Evolutionary conservation across 2,888 invertebrate species (phyloP).

Genomic region (Hirtodrosophila cameraria): DNA sequence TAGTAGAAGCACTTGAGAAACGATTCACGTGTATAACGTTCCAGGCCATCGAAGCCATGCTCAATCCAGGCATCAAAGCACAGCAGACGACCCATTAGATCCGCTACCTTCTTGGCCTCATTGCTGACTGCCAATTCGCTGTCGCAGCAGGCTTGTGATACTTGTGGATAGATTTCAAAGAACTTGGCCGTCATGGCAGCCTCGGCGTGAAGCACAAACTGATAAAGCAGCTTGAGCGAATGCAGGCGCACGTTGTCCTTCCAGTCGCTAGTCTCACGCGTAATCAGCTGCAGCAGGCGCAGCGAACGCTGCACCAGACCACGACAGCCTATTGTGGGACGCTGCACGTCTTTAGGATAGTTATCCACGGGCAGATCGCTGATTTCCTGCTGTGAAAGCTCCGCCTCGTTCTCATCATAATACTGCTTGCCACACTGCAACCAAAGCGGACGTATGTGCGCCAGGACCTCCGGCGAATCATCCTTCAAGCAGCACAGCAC

Average conservation of each 20-base stretch:
- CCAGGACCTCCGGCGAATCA: conserved; percentile 89
- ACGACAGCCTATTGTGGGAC: conserved; percentile 95
- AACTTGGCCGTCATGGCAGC: conserved; percentile 82
- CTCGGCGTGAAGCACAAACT: conserved; percentile 83
- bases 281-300: conserved; percentile 78
- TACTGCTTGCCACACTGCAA: conserved; percentile 90
- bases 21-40: conserved; percentile 76
- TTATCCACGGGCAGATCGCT: conserved; percentile 87
- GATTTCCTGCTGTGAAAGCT: conserved; percentile 94
- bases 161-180: conserved; percentile 81
- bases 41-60: conserved; percentile 79
- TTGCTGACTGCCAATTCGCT: conserved; percentile 64
- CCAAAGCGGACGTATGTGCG: conserved; percentile 88
- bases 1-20: conserved; percentile 82
- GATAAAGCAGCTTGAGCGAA: conserved; percentile 82
- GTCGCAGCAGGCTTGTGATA: conserved; percentile 81
- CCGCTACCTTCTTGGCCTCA: conserved; percentile 81
- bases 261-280: conserved; percentile 82
- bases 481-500: conserved; percentile 93
- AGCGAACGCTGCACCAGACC: conserved; percentile 89
- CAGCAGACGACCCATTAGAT: conserved; percentile 82
- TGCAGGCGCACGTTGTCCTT: conserved; percentile 84
- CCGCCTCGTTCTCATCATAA: conserved; percentile 93
- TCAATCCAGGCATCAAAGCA: conserved; percentile 81
- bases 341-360: conserved; percentile 89